These are phyloP conservation scores for Cebuella pygmaea DNA, from an alignment of 2,797 vertebrate species.

Conservation along the genomic window DNA sequence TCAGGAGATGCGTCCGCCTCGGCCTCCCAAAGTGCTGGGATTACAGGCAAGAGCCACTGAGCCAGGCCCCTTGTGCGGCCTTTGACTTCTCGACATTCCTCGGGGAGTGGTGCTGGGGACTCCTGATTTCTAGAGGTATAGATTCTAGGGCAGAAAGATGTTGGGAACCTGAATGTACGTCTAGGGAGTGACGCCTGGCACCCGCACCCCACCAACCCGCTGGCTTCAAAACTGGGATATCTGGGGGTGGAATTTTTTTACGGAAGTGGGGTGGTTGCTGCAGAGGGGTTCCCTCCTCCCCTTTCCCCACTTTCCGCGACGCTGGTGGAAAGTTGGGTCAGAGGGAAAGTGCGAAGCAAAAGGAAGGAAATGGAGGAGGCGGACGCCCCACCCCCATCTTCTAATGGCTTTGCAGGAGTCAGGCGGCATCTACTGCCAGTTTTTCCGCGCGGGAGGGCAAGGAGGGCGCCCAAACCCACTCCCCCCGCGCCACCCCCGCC, in stretches of 20 bases:
- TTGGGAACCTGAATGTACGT: background rate
- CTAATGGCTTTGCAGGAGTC: conserved; percentile 41
- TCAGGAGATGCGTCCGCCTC: background rate
- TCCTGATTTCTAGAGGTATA: background rate
- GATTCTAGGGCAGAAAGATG: background rate
- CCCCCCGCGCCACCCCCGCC: background rate
- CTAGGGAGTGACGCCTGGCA: background rate
- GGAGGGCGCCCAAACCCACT: background rate
- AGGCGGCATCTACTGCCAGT: conserved; percentile 10
- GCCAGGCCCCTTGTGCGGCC: no score
- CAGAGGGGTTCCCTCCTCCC: conserved; percentile 32
- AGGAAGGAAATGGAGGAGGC: conserved; percentile 75
- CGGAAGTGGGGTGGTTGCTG: conserved; percentile 27
- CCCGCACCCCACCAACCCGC: background rate
- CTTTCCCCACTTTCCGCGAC: conserved; percentile 74
- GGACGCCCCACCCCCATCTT: conserved; percentile 29
- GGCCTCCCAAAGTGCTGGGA: background rate
- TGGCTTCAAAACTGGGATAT: background rate
- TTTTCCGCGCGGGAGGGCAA: conserved; percentile 51
- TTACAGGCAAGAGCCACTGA: background rate
- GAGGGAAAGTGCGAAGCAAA: conserved; percentile 62
- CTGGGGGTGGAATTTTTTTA: conserved; percentile 35
- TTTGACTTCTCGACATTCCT: background rate
- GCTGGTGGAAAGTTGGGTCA: conserved; percentile 72
- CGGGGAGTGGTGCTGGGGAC: background rate